These are phyloP conservation scores for Vanacampus margaritifer DNA, from an alignment of 2,113 vertebrate species.

Conservation along the genomic window DNA sequence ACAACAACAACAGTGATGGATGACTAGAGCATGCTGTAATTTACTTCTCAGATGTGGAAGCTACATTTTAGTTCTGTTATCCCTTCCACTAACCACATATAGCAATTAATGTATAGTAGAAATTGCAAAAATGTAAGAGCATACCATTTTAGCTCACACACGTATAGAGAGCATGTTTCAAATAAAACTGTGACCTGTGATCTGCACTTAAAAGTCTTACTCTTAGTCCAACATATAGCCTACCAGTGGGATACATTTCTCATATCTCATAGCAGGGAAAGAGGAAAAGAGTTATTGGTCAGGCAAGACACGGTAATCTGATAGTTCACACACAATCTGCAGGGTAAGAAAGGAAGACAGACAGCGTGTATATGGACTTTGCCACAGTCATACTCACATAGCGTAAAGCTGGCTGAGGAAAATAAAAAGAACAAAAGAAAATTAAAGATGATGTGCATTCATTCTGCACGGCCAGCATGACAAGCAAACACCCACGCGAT, in stretches of 20 bases:
- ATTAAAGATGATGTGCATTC: constrained; percentile 48
- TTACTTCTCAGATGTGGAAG: not conserved
- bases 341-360: constrained; percentile 7
- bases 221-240: not conserved
- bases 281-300: constrained; percentile 24
- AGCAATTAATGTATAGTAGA: too few relatives aligned
- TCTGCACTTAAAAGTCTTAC: not conserved
- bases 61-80: not conserved
- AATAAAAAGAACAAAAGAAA: constrained; percentile 60
- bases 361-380: constrained; percentile 23
- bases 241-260: not conserved
- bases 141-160: not conserved
- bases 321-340: constrained; percentile 15
- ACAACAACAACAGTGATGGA: not conserved
- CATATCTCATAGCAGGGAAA: constrained; percentile 13
- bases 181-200: not conserved
- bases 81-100: not conserved
- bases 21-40: not conserved
- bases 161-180: not conserved
- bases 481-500: constrained; percentile 26
- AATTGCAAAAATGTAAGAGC: too few relatives aligned
- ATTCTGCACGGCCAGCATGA: constrained; percentile 45
- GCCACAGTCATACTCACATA: constrained; percentile 66
- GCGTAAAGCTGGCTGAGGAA: constrained; percentile 66
- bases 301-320: constrained; percentile 17